A percentile compares a stretch with the other conserved stretches of the same genome.
These are phyloP conservation scores for Drosophila ercepeae DNA, from an alignment of 1,140 invertebrate genomes.

Conservation along the genomic window DNA sequence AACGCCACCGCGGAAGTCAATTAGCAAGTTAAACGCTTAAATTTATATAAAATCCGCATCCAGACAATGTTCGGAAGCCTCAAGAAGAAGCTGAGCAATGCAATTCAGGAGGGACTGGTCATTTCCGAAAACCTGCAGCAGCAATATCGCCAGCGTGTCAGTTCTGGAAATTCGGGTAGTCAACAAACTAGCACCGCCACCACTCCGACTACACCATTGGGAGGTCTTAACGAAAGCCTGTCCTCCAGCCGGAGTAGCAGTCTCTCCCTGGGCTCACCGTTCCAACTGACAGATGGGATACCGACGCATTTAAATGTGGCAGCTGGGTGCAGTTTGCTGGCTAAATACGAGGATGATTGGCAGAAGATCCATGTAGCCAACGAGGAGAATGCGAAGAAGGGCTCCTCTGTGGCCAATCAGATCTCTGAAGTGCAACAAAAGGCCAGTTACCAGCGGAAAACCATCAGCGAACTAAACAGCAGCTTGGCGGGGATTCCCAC, in stretches of 20 bases:
- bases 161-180: constrained; percentile 34
- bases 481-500: constrained; percentile 86
- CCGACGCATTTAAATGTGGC: constrained; percentile 66
- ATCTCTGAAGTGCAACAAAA: constrained; percentile 85
- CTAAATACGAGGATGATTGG: constrained; percentile 85
- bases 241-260: constrained; percentile 45
- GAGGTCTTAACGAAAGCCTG: constrained; percentile 54
- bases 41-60: not conserved
- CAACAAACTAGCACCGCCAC: constrained; percentile 26
- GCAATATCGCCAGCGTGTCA: constrained; percentile 74
- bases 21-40: constrained; percentile 22
- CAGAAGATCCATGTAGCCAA: constrained; percentile 87
- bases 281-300: constrained; percentile 51
- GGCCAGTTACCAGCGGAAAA: constrained; percentile 85
- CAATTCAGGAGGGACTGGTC: constrained; percentile 70
- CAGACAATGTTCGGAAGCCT: constrained; percentile 72
- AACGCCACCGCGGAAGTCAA: constrained; percentile 13
- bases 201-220: constrained; percentile 18
- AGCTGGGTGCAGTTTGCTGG: constrained; percentile 71
- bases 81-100: constrained; percentile 74
- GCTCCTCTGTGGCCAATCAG: constrained; percentile 85
- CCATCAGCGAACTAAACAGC: constrained; percentile 85
- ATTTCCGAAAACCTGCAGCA: constrained; percentile 77
- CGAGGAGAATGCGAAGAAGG: constrained; percentile 87
- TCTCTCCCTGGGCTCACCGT: constrained; percentile 35